phyloP scores from a whole-genome alignment of 2,113 vertebrate species.

The Albula glossodonta region DNA sequence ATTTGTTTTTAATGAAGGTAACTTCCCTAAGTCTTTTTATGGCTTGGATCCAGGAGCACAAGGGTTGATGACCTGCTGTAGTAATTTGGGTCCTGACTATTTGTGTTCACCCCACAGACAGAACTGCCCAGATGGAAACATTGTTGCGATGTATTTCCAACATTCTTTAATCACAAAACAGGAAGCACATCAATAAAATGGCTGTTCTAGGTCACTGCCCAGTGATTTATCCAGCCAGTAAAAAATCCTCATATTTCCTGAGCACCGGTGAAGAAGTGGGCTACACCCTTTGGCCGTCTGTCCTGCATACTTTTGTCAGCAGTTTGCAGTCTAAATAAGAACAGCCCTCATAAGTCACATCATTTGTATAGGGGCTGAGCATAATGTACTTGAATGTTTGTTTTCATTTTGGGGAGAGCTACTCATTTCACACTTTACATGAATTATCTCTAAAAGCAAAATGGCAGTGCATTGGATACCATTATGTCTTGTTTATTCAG shows the following conservation, averaged over 20 bases:
- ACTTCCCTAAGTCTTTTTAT: neutral
- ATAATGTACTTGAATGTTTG: neutral
- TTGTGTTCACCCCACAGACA: neutral
- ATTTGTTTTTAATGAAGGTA: neutral
- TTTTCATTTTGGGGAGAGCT: neutral
- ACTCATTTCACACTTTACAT: too few relatives aligned
- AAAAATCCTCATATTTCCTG: neutral
- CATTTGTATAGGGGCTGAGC: neutral
- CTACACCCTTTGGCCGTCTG: neutral
- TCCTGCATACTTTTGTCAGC: neutral
- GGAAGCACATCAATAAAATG: neutral
- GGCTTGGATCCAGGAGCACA: neutral
- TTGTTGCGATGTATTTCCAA: neutral
- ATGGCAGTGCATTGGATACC: too few relatives aligned
- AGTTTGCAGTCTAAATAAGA: neutral
- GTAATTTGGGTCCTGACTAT: neutral
- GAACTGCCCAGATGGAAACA: neutral
- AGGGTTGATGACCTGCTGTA: neutral
- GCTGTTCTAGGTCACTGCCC: neutral
- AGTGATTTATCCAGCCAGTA: neutral
- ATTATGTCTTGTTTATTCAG: too few relatives aligned
- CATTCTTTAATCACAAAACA: slow-evolving; percentile 1
- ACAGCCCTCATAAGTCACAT: neutral
- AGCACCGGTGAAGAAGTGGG: neutral
- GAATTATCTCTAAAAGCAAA: too few relatives aligned